Percentiles rank a stretch among this genome's conserved stretches.
phyloP scores from a whole-genome alignment of 2,797 vertebrate genomes.

The Nyctibius grandis region DNA sequence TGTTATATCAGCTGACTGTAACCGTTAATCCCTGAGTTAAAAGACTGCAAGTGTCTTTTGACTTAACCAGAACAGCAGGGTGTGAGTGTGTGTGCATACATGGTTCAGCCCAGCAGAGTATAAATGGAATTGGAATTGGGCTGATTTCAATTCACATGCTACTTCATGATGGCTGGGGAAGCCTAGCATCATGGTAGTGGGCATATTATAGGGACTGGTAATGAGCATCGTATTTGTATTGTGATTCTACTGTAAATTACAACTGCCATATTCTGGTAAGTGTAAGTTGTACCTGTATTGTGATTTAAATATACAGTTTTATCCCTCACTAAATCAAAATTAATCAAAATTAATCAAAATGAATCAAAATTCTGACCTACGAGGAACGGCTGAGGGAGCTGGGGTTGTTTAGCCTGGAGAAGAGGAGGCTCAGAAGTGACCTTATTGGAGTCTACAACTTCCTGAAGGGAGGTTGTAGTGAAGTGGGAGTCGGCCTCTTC shows the following conservation, averaged over 20 bases:
- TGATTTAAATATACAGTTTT: neutral
- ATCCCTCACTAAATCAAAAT: neutral
- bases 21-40: neutral
- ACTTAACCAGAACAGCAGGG: neutral
- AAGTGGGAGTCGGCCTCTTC: too few species aligned
- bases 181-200: too few species aligned
- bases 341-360: too few species aligned
- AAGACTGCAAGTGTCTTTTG: neutral
- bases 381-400: too few species aligned
- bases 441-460: too few species aligned
- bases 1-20: neutral
- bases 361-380: too few species aligned
- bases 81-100: too few species aligned
- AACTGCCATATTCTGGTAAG: neutral
- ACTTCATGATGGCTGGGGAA: neutral
- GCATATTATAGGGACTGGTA: neutral
- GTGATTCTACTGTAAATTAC: neutral
- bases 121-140: neutral
- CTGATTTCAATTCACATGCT: neutral
- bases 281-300: neutral
- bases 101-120: neutral
- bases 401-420: too few species aligned
- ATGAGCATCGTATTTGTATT: neutral
- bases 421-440: too few species aligned
- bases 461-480: too few species aligned